Percentiles rank a stretch among this genome's conserved stretches.
These are phyloP conservation scores for Drosophila fuyamai DNA, from an alignment of 1,140 invertebrate genomes.

Conservation along the genomic window DNA sequence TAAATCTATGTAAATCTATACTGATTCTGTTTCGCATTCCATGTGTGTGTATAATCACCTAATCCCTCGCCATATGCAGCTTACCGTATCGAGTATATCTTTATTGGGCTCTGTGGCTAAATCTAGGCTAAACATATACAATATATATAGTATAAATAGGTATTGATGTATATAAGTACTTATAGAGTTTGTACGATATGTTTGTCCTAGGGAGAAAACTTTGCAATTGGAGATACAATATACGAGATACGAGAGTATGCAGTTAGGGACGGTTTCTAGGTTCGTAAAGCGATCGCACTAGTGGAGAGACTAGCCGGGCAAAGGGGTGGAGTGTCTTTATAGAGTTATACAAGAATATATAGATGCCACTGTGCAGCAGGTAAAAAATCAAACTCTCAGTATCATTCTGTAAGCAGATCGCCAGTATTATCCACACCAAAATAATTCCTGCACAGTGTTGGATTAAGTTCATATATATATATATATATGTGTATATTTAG, in stretches of 20 bases:
- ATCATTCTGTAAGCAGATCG: constrained; percentile 12
- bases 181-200: constrained; percentile 80
- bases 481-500: constrained; percentile 35
- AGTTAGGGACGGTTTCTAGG: constrained; percentile 78
- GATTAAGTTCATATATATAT: constrained; percentile 14
- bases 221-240: constrained; percentile 52
- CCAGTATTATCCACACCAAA: constrained; percentile 4
- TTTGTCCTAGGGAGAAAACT: constrained; percentile 70
- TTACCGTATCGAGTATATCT: constrained; percentile 46
- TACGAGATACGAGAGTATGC: constrained; percentile 53
- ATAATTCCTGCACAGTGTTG: constrained; percentile 9
- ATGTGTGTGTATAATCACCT: constrained; percentile 11
- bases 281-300: constrained; percentile 73
- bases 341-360: constrained; percentile 69
- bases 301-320: constrained; percentile 62
- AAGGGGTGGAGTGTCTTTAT: constrained; percentile 43
- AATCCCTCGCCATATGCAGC: constrained; percentile 11
- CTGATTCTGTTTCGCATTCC: constrained; percentile 38
- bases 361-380: constrained; percentile 31
- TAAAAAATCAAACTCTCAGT: constrained; percentile 16
- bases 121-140: constrained; percentile 50
- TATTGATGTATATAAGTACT: constrained; percentile 59
- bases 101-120: constrained; percentile 30
- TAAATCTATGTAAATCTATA: constrained; percentile 39
- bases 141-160: constrained; percentile 42